Evolutionary conservation across 2,888 invertebrate genomes (phyloP), one percentile per base, ranked within the genome.

Genomic region (Carabus problematicus): DNA sequence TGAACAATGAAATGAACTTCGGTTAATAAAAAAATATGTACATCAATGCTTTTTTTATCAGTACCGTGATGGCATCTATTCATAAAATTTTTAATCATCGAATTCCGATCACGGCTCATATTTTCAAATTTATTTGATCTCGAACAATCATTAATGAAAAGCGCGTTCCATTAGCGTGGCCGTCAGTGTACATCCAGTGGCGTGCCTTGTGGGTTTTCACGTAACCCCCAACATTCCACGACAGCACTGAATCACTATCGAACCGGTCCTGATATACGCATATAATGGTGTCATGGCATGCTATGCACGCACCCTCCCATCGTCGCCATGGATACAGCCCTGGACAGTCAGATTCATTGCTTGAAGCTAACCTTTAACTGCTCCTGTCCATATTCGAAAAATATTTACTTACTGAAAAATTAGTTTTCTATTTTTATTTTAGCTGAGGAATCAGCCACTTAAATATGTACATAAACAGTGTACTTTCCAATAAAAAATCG

Each of bases 321-420:
- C 29, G 47, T 47, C 16, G 8, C 47, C 47, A 47, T 47, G 47
- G 47, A 14, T 47, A 47, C 47, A n/a, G 47, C 47, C 47, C 47
- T 47, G 47, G 47, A 47, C 16, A 11, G 16, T 16, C 47, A 47
- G 47, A 47, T 47, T 47, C 47, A 47, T 47, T 9, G 47, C 47
- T 9, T n/a, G 7, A 47, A 47, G 9, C 12, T 47, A 16, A 11
- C 8, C 12, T 12, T n/a, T 47, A 47, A 11, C 16, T 11, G 12
- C 47, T 47, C 16, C 47, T 47, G 12, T 12, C n/a, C 12, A 47
- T 47, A 9, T 11, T 8, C 11, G 12, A 16, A 14, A 47, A 47
- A 47, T 47, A 47, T 47, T 47, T 47, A 47, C 47, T 47, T n/a
- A n/a, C 47, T 16, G 16, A 47, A 8, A 47, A 47, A 47, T 47